These are phyloP conservation scores for Gallinago media DNA, from an alignment of 2,113 vertebrate species.

Conservation along the genomic window DNA sequence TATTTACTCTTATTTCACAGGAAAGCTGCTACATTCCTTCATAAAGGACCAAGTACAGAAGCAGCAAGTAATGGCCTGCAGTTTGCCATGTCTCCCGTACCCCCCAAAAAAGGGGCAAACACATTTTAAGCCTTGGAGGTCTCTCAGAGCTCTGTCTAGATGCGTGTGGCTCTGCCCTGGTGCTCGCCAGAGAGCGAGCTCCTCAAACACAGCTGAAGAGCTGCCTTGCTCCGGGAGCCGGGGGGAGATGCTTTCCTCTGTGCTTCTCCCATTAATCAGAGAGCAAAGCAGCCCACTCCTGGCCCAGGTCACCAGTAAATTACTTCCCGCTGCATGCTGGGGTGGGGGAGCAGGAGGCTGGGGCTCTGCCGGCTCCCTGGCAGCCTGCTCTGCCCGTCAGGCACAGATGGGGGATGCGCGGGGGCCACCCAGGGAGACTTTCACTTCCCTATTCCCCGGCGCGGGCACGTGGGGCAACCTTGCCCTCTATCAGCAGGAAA, in stretches of 20 bases:
- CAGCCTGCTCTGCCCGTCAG: slow-evolving; percentile 23
- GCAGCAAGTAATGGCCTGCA: neutral
- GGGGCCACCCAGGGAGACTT: slow-evolving; percentile 44
- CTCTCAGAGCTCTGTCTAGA: neutral
- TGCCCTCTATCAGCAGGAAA: slow-evolving; percentile 1
- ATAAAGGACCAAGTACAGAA: neutral
- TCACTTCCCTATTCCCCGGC: neutral
- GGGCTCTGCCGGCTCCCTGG: neutral
- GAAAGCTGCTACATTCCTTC: neutral
- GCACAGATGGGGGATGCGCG: neutral
- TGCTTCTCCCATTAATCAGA: neutral
- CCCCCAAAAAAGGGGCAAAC: neutral
- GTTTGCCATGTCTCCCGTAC: neutral
- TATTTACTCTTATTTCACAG: neutral
- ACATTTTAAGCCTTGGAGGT: neutral
- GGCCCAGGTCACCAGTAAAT: slow-evolving; percentile 21
- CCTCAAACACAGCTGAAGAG: accelerated
- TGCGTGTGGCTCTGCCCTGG: neutral
- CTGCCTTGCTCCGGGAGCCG: accelerated
- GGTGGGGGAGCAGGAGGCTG: neutral
- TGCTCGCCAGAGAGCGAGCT: neutral
- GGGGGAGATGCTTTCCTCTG: neutral
- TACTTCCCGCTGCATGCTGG: neutral
- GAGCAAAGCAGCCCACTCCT: neutral
- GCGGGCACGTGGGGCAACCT: neutral